Base-by-base conservation (phyloP, 2,888 invertebrate genomes). In the Eucera pruinosa region DNA sequence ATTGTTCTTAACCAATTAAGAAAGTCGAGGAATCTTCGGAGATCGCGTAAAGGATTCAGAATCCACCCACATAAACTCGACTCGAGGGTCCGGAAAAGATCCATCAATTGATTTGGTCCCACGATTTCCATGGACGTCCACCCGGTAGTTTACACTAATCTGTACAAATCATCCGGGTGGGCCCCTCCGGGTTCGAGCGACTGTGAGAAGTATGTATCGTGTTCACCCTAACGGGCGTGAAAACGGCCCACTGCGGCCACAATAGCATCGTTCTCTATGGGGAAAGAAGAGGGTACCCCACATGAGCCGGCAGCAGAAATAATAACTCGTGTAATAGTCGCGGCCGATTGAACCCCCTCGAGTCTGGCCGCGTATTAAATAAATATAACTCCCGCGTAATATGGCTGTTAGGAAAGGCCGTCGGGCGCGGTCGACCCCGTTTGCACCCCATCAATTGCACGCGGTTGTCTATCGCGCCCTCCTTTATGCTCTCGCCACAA, bases 401-500 rank as follows among this genome's bases (percentile, higher is more conserved):
- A 85, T 82, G 83, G 86, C 86, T 80, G 88, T 88, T 88, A 86
- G 86, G 79, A 88, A 86, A 86, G 88, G 78, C 74, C 55, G 73
- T 43, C 77, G 70, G 77, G 85, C 80, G 87, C 87, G 89, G 87
- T 89, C 88, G 90, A 88, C 89, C 89, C 90, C 88, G 87, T 91
- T 90, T 88, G 82, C 89, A 89, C 89, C 89, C 91, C 88, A 88
- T 89, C 90, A 91, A 90, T 90, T 84, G 89, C 88, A 85, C 88
- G 90, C 83, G 89, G 90, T 90, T 87, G 85, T 88, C 89, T 88
- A 86, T 87, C 87, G 79, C 80, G 83, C 83, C 79, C 82, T 70
- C 84, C 79, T 82, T 82, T 82, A 75, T 81, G 69, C 76, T 70
- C 79, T 79, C 69, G 76, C 84, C 87, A 81, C 87, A 88, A 82